Conservation (phyloP, 2,797 vertebrate species). For the Siniperca scherzeri region DNA sequence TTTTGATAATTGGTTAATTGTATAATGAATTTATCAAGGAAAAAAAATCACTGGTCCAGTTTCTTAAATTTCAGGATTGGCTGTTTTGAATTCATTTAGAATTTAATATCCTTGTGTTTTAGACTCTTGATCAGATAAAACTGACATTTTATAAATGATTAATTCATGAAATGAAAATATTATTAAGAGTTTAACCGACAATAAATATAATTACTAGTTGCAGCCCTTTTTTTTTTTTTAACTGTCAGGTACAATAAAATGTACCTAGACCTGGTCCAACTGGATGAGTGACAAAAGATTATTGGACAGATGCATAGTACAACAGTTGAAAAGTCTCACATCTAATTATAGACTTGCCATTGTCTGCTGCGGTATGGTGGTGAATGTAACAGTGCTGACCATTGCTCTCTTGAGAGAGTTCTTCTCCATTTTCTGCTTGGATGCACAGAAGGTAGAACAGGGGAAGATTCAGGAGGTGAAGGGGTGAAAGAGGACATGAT, state of each 20-base stretch:
- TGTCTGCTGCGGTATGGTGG: background rate
- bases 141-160: background rate
- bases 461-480: conserved; percentile 7
- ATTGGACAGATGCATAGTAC: conserved; percentile 12
- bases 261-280: background rate
- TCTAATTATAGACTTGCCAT: conserved; percentile 43
- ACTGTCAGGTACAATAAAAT: background rate
- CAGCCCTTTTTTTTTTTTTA: background rate
- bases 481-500: conserved; percentile 23
- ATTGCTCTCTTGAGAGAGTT: conserved; percentile 28
- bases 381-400: conserved; percentile 33
- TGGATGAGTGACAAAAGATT: conserved; percentile 1
- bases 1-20: background rate
- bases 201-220: background rate
- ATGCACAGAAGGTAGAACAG: conserved; percentile 42
- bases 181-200: background rate
- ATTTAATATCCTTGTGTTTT: background rate
- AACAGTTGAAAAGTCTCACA: conserved; percentile 26
- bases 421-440: conserved; percentile 55
- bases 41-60: background rate
- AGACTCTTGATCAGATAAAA: background rate
- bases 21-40: background rate
- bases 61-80: background rate
- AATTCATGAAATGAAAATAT: background rate
- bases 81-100: background rate